These are phyloP conservation scores for Cuniculus paca DNA, from an alignment of 2,797 vertebrate species.

Conservation along the genomic window DNA sequence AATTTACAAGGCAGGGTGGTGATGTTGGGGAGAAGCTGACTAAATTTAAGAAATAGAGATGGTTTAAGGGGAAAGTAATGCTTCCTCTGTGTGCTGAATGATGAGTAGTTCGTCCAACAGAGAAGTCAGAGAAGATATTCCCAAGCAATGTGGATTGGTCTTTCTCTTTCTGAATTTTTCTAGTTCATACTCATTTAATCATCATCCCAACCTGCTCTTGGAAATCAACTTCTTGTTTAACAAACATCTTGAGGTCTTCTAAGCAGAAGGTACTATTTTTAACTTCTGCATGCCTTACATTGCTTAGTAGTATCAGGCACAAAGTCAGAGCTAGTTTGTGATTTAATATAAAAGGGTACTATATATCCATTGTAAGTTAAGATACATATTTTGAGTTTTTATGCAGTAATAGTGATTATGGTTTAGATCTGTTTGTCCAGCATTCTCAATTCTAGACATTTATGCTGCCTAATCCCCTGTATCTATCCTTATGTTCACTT, in stretches of 20 bases:
- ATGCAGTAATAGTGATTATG: background rate
- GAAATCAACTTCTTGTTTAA: slow-evolving; percentile 18
- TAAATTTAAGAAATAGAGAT: background rate
- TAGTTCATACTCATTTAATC: background rate
- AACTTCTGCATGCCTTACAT: background rate
- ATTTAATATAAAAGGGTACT: background rate
- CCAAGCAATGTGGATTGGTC: background rate
- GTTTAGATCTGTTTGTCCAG: background rate
- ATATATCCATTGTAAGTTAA: background rate
- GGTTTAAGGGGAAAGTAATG: background rate
- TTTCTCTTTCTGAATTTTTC: slow-evolving; percentile 1
- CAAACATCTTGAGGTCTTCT: slow-evolving; percentile 25
- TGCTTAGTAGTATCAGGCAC: background rate
- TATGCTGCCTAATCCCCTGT: background rate
- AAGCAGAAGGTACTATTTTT: background rate
- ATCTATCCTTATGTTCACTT: background rate
- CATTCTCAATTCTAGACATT: background rate
- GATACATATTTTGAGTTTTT: background rate
- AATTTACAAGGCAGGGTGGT: background rate
- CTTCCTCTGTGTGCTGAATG: background rate
- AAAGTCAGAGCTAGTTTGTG: background rate
- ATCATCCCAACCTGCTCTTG: background rate
- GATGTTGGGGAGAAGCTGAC: background rate
- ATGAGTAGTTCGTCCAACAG: background rate
- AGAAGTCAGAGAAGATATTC: background rate